These are phyloP conservation scores for Eulemur rufifrons DNA, from an alignment of 2,113 vertebrate genomes.

Conservation along the genomic window DNA sequence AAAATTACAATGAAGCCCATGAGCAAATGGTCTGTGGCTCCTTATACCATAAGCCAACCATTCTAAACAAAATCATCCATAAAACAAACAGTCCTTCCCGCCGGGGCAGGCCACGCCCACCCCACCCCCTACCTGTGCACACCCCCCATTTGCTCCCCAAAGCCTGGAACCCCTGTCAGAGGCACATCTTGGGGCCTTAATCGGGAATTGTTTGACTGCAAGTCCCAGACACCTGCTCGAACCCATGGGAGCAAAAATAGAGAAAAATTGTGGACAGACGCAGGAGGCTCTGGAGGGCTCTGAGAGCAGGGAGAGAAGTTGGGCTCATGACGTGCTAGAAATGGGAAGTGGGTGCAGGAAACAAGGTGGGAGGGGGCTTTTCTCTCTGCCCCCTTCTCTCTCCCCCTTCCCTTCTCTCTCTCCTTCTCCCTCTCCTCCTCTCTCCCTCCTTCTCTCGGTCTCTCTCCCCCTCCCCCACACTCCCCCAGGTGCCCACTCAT, in stretches of 20 bases:
- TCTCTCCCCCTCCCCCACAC: too few species aligned
- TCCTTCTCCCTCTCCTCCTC: fast-evolving
- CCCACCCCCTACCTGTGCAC: background rate
- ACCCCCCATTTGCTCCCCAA: background rate
- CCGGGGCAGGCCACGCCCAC: background rate
- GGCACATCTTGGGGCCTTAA: background rate
- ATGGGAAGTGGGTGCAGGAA: background rate
- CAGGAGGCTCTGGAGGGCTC: background rate
- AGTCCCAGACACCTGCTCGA: background rate
- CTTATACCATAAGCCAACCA: background rate
- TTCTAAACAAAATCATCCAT: background rate
- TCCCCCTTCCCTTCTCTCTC: background rate
- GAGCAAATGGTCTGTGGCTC: background rate
- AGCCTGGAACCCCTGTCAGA: background rate
- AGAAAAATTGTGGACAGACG: background rate
- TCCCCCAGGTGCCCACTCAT: background rate
- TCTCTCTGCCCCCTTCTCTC: too few species aligned
- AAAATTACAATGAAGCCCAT: background rate
- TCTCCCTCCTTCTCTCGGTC: fast-evolving
- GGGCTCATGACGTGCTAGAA: too few species aligned
- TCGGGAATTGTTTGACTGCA: background rate
- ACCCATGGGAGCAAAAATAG: background rate
- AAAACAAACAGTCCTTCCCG: background rate
- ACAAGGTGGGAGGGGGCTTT: background rate
- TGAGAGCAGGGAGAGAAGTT: background rate